Conservation (phyloP, 2,797 vertebrate species). For the Lemur catta region DNA sequence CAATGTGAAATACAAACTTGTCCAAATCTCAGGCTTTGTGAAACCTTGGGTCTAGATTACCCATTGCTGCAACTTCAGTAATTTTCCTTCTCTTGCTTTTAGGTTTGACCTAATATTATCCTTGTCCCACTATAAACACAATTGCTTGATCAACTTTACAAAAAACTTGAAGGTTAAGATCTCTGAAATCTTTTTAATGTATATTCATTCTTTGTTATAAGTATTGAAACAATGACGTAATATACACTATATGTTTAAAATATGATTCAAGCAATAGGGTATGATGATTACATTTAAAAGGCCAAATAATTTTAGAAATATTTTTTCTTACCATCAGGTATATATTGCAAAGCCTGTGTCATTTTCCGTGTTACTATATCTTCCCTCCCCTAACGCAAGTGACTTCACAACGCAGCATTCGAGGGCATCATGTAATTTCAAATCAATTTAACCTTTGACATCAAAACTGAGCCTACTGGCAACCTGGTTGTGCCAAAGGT, state of each 20-base stretch:
- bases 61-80: background rate
- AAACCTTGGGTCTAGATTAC: background rate
- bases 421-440: constrained; percentile 2
- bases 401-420: background rate
- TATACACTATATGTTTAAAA: background rate
- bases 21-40: background rate
- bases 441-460: constrained; percentile 40
- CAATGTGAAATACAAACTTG: background rate
- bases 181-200: background rate
- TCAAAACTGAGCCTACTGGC: background rate
- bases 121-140: background rate
- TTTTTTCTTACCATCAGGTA: background rate
- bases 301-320: background rate
- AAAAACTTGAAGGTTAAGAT: background rate
- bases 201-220: background rate
- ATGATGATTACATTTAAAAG: background rate
- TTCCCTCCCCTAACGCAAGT: background rate
- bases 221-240: background rate
- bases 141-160: background rate
- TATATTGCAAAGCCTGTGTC: background rate
- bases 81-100: background rate
- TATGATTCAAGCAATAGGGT: background rate
- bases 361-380: background rate
- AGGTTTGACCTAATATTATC: background rate
- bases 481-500: background rate